Evolutionary conservation across 2,113 vertebrate species (phyloP).

Genomic region (Bombycilla garrulus): DNA sequence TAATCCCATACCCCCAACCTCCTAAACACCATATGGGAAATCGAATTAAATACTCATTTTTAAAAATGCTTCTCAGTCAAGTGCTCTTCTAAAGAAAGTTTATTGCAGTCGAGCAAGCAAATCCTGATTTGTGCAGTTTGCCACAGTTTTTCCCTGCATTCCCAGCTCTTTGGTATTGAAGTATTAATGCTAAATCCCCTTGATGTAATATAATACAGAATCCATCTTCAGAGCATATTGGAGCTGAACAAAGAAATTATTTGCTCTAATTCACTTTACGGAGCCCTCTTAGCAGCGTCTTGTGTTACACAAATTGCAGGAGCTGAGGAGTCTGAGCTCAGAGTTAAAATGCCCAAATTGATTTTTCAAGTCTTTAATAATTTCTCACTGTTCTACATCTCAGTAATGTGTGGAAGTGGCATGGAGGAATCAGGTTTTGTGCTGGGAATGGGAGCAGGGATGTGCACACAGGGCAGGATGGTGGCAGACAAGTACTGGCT

Average conservation of each 20-base stretch:
- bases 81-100: neutral
- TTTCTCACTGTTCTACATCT: neutral
- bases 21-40: neutral
- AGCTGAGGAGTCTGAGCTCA: neutral
- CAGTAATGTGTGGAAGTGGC: neutral
- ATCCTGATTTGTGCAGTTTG: neutral
- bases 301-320: neutral
- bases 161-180: neutral
- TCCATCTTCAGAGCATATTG: neutral
- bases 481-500: neutral
- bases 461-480: neutral
- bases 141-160: neutral
- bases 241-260: neutral
- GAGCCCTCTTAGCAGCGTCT: neutral
- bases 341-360: slow-evolving; percentile 8
- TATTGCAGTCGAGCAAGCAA: neutral
- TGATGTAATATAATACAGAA: neutral
- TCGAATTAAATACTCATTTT: neutral
- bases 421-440: neutral
- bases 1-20: neutral
- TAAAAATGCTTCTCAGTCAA: neutral
- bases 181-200: neutral
- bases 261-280: slow-evolving; percentile 23
- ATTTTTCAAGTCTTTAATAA: slow-evolving; percentile 11
- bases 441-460: neutral